Evolutionary conservation across 2,888 invertebrate genomes (phyloP), one percentile per base, ranked within the genome.

Genomic region (Lepetodrilus schrolli): DNA sequence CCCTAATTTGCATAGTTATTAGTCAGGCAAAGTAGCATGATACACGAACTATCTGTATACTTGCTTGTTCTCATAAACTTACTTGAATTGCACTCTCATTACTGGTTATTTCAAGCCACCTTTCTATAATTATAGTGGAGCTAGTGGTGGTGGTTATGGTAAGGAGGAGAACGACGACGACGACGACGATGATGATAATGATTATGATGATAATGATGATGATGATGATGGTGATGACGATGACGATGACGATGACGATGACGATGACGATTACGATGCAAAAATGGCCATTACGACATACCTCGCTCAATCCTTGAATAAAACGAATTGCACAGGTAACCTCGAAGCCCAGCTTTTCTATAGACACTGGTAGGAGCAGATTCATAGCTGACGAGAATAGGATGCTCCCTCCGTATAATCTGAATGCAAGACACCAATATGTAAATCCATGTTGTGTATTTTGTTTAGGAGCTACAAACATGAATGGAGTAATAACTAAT

Each of bases 251-350:
- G 38, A 38, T 10, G 13, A 8, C 38, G 13, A 8, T 38, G n/a
- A n/a, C n/a, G n/a, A n/a, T n/a, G n/a, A n/a, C n/a, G n/a, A n/a
- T n/a, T n/a, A n/a, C n/a, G n/a, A n/a, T n/a, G n/a, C n/a, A n/a
- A n/a, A n/a, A n/a, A n/a, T n/a, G n/a, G n/a, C n/a, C n/a, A 65
- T 10, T 30, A 8, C 3, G 7, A 69, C 77, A 79, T 73, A 88
- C 89, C 86, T 89, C 90, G 4, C 83, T 77, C 4, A 88, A 74
- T 2, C 90, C 90, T 75, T 90, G 90, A 4, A 84, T 47, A 20
- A 84, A 76, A 23, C 90, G 80, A 3, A 89, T 69, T 10, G 75
- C 21, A 66, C 88, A 86, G 7, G 87, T 86, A 17, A 80, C 37
- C 1, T 36, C 69, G 75, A 84, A 90, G 0, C 82, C 78, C 0